Conservation (phyloP, 2,888 invertebrate genomes). For the Ametastegia equiseti region DNA sequence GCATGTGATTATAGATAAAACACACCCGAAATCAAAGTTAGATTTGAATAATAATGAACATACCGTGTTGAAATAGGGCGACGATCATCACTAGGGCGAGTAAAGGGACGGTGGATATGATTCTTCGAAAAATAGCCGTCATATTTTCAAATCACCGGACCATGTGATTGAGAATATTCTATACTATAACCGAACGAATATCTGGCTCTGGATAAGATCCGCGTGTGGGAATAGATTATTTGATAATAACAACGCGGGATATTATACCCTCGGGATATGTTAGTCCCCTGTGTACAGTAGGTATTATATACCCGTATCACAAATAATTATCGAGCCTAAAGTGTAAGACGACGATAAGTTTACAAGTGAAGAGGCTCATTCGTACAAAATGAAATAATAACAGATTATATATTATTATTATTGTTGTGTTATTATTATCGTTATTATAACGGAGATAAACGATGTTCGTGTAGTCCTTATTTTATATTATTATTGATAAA, state of each 20-base stretch:
- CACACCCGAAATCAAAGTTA: neutral
- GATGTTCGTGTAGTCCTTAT: no score
- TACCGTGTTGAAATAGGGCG: slow-evolving; percentile 30
- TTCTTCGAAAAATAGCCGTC: slow-evolving; percentile 52
- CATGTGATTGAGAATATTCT: slow-evolving; percentile 63
- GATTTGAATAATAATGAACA: neutral
- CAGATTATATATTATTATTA: neutral
- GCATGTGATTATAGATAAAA: no score
- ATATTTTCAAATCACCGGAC: slow-evolving; percentile 67
- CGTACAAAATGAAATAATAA: neutral
- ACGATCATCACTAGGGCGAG: slow-evolving; percentile 9
- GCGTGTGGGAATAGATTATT: no score
- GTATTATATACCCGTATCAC: neutral
- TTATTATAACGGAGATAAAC: no score
- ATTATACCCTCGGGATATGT: neutral
- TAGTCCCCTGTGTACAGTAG: neutral
- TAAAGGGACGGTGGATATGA: neutral
- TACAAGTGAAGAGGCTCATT: neutral
- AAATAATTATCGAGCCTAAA: neutral
- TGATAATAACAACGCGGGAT: neutral
- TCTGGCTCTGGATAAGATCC: no score
- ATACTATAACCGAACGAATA: no score
- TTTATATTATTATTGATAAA: neutral
- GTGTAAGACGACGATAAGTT: neutral
- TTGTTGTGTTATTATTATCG: neutral